A percentile compares a stretch with the other conserved stretches of the same genome.
Evolutionary conservation across 1,140 invertebrate genomes (phyloP).

Genomic region (Drosophila lacteicornis): DNA sequence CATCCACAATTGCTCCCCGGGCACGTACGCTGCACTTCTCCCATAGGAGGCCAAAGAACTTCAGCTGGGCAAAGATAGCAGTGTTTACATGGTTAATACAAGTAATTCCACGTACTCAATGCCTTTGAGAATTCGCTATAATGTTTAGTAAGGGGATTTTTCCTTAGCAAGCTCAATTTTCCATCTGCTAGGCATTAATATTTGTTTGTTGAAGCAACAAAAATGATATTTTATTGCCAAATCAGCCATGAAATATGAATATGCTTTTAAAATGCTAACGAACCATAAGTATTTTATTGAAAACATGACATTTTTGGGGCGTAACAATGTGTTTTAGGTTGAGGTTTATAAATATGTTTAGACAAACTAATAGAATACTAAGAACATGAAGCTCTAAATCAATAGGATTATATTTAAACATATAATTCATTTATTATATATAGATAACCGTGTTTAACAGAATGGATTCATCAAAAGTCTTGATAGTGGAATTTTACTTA

Average conservation of each 20-base stretch:
- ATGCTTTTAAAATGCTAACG: conserved; percentile 8
- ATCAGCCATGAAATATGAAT: conserved; percentile 21
- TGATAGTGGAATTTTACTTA: neutral
- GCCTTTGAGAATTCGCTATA: neutral
- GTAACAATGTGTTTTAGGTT: neutral
- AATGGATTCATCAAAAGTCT: neutral
- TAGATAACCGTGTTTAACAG: neutral
- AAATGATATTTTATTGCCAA: conserved; percentile 10
- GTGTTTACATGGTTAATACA: conserved; percentile 1
- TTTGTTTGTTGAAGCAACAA: neutral
- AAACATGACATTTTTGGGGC: neutral
- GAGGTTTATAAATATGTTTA: neutral
- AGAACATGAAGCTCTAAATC: neutral
- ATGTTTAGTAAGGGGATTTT: neutral
- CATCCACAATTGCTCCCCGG: conserved; percentile 10
- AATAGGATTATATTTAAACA: neutral
- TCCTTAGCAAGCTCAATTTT: neutral
- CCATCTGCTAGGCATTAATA: neutral
- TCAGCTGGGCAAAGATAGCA: neutral
- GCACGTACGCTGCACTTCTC: conserved; percentile 38
- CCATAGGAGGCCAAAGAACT: conserved; percentile 11
- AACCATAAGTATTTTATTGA: neutral
- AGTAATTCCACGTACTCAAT: conserved; percentile 5
- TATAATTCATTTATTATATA: neutral
- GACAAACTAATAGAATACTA: neutral